A percentile compares a stretch with the other conserved stretches of the same genome.
These are phyloP conservation scores for Aphelinus certus DNA, from an alignment of 1,140 invertebrate species.

Conservation along the genomic window DNA sequence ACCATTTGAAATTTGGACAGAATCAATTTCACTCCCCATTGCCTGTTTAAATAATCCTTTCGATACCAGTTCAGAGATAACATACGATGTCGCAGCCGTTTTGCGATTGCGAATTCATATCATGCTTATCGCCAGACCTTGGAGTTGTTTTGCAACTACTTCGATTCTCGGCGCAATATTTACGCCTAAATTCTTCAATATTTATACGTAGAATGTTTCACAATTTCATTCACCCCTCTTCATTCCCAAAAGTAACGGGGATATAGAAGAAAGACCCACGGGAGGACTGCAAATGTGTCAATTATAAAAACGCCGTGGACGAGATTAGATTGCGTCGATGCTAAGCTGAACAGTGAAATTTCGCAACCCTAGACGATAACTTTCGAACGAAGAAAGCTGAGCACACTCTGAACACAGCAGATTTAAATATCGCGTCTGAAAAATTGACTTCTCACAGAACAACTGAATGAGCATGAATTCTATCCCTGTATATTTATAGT, in stretches of 20 bases:
- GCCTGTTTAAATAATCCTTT: too few relatives aligned
- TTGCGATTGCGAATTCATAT: conserved; percentile 10
- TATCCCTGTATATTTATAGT: too few relatives aligned
- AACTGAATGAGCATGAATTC: too few relatives aligned
- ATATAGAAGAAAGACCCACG: neutral
- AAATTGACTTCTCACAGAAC: too few relatives aligned
- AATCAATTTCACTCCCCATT: too few relatives aligned
- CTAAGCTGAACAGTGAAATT: neutral
- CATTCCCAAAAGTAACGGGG: neutral
- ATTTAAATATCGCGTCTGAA: too few relatives aligned
- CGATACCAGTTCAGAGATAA: neutral
- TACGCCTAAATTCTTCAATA: neutral
- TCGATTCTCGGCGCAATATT: neutral
- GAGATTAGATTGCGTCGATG: conserved; percentile 8
- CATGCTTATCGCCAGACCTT: conserved; percentile 1
- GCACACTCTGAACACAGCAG: too few relatives aligned
- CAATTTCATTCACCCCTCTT: neutral
- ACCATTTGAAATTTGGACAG: too few relatives aligned
- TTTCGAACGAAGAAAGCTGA: too few relatives aligned
- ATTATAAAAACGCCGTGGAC: neutral
- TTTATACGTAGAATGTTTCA: neutral
- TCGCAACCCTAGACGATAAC: too few relatives aligned
- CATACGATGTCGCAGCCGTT: neutral
- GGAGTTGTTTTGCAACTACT: neutral
- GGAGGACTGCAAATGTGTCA: neutral